Evolutionary conservation across 2,888 invertebrate genomes (phyloP).

Genomic region (Orgyia antiqua): DNA sequence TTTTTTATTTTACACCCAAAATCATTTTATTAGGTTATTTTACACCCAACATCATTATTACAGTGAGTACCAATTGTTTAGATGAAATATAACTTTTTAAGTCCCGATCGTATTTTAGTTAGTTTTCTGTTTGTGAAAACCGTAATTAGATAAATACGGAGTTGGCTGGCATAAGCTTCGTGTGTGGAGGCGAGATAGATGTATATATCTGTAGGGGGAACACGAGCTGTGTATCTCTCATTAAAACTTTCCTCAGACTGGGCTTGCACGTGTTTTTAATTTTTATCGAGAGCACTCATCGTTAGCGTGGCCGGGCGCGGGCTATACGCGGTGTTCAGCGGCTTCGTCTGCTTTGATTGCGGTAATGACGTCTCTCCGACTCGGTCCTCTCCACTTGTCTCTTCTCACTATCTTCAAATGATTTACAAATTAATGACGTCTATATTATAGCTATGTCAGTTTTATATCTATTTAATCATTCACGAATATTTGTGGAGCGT

Average conservation of each 20-base stretch:
- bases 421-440: conserved; percentile 58
- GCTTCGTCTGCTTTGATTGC: conserved; percentile 72
- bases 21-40: too few species aligned
- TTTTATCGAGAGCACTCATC: conserved; percentile 77
- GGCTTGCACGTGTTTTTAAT: conserved; percentile 78
- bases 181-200: conserved; percentile 9
- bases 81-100: conserved; percentile 10
- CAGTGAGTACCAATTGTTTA: conserved; percentile 4
- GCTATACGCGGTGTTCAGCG: conserved; percentile 35
- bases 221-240: conserved; percentile 65
- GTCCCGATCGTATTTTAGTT: neutral
- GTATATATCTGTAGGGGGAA: conserved; percentile 40
- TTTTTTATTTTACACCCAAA: too few species aligned
- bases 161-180: conserved; percentile 5
- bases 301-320: conserved; percentile 45
- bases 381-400: conserved; percentile 45
- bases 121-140: conserved; percentile 7
- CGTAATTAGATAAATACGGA: conserved; percentile 19
- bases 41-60: too few species aligned
- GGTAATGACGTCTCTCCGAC: conserved; percentile 71
- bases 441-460: conserved; percentile 44
- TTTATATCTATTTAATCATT: conserved; percentile 12
- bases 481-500: conserved; percentile 3
- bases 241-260: conserved; percentile 77
- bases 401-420: conserved; percentile 62